Evolutionary conservation across 2,797 vertebrate species (phyloP), one percentile per base, ranked within the genome.

Genomic region (Austrolebias charrua): DNA sequence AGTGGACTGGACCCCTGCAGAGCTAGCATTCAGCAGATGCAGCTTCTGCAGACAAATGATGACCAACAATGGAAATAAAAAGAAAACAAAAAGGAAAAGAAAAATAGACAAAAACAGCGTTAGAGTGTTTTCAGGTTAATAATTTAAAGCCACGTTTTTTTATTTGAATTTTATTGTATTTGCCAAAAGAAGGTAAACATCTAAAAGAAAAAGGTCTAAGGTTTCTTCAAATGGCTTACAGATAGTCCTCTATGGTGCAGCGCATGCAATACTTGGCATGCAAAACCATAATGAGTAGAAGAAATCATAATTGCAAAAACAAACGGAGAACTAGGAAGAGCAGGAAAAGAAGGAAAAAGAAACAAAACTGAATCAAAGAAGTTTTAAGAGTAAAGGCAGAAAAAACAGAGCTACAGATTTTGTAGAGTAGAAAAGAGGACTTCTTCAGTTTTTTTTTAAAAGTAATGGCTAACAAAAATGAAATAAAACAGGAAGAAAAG

Each of bases 241-340:
- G 91, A 94, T 93, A 93, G 94, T 95, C 95, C 95, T 97, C 94
- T 94, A 97, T 96, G 95, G 95, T 95, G 96, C 96, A 96, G 95
- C 93, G 92, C 97, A 98, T 99, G 97, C 97, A 99, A 95, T 94
- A 95, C 94, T 96, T 88, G 89, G 92, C 95, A 97, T 97, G 95
- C 95, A 97, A 93, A 95, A 95, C 90, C 92, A 93, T 94, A 95
- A 93, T 92, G 91, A 94, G 83, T 92, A 86, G 83, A 92, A 91
- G 75, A 91, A 93, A 92, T 53, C 64, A 84, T 87, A 91, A 88
- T 75, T 82, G 89, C 86, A 82, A 92, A 92, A 94, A 89, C 88
- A 89, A 89, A 88, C 81, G 88, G 89, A 87, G 83, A 87, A 85
- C 82, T 90, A 89, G 76, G 78, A 92, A 87, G 85, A 89, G 78